Evolutionary conservation across 2,888 invertebrate genomes (phyloP).

Genomic region (Helicoverpa assulta): DNA sequence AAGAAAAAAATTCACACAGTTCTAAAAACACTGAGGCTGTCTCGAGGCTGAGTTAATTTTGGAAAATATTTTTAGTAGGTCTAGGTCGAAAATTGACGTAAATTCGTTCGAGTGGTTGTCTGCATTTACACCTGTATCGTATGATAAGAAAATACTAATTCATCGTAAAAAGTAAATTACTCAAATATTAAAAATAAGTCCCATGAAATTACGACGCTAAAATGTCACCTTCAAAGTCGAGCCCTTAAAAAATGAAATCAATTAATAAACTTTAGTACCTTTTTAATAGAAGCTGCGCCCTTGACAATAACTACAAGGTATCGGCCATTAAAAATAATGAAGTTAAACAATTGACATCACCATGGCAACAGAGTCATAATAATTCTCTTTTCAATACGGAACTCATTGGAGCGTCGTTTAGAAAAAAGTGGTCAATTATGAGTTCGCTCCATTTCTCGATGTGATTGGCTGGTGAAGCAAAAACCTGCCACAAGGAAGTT

Average conservation of each 20-base stretch:
- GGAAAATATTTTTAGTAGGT: no score
- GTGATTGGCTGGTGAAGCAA: constrained; percentile 76
- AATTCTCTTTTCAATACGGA: constrained; percentile 71
- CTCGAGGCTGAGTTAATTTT: no score
- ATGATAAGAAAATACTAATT: no score
- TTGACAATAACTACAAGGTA: neutral
- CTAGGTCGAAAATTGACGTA: no score
- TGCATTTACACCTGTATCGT: no score
- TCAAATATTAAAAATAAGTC: no score
- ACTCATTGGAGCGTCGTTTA: constrained; percentile 63
- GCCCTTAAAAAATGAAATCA: neutral
- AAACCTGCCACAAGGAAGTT: constrained; percentile 79
- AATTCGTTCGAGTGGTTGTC: no score
- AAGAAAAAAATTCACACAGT: no score
- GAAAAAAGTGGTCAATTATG: constrained; percentile 79
- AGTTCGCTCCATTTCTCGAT: constrained; percentile 80
- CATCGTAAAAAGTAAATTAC: no score
- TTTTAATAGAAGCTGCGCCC: constrained; percentile 6
- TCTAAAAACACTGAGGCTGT: no score
- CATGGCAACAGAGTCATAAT: constrained; percentile 40
- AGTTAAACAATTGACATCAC: constrained; percentile 10
- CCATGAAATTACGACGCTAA: no score
- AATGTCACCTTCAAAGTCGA: no score
- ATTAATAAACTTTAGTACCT: neutral
- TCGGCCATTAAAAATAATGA: constrained; percentile 11